These are phyloP conservation scores for Urosaurus nigricauda DNA, from an alignment of 2,797 vertebrate genomes.

Conservation along the genomic window DNA sequence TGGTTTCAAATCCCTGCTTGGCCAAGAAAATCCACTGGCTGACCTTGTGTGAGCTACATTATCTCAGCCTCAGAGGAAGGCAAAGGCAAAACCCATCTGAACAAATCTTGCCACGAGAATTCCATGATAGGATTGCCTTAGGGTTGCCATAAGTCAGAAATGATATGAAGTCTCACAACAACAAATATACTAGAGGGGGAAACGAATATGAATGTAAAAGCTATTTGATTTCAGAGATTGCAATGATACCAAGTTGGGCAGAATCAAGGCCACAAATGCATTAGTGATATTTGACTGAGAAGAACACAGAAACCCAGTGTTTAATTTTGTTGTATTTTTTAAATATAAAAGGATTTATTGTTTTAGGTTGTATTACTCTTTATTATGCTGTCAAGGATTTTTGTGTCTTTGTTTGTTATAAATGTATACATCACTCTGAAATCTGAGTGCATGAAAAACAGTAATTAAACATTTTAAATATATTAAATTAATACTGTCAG, in stretches of 20 bases:
- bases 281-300: not conserved
- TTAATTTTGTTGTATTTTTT: not conserved
- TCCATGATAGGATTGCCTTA: too few relatives aligned
- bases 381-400: not conserved
- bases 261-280: not conserved
- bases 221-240: not conserved
- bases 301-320: not conserved
- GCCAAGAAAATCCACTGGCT: too few relatives aligned
- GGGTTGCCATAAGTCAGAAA: too few relatives aligned
- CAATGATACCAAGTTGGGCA: not conserved
- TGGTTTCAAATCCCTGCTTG: too few relatives aligned
- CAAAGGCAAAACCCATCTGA: too few relatives aligned
- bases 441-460: not conserved
- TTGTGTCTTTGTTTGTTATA: constrained; percentile 1
- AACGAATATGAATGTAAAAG: too few relatives aligned
- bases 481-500: not conserved
- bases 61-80: too few relatives aligned
- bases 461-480: not conserved
- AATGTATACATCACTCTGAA: not conserved
- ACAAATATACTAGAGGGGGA: too few relatives aligned
- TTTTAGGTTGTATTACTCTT: constrained; percentile 3
- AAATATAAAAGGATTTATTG: not conserved
- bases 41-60: too few relatives aligned
- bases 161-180: too few relatives aligned
- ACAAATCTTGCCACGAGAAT: too few relatives aligned